These are phyloP conservation scores for Barbus barbus DNA, from an alignment of 2,113 vertebrate species.

Conservation along the genomic window DNA sequence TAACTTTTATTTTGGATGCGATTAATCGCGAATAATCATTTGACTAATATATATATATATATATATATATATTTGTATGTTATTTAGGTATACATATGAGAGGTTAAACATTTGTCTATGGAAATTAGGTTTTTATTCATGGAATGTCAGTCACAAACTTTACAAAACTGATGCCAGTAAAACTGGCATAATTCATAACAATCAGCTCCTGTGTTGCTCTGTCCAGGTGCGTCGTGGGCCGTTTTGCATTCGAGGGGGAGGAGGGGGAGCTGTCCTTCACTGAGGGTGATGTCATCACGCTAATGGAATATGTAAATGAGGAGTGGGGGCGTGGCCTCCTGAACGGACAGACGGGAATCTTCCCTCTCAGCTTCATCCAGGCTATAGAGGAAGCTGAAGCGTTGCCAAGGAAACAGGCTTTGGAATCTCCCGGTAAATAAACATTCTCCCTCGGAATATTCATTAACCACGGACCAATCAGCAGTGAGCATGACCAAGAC, in stretches of 20 bases:
- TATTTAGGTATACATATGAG: too few species aligned
- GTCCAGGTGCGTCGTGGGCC: constrained; percentile 72
- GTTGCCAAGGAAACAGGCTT: neutral
- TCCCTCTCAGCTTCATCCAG: constrained; percentile 83
- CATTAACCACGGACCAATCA: neutral
- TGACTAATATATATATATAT: too few species aligned
- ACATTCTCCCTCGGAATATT: neutral
- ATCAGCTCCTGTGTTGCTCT: neutral
- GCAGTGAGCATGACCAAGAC: neutral
- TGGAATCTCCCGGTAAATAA: constrained; percentile 28
- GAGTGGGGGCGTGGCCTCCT: constrained; percentile 85
- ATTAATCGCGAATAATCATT: too few species aligned
- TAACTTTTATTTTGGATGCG: too few species aligned
- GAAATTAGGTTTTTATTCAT: too few species aligned
- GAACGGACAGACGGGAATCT: constrained; percentile 74
- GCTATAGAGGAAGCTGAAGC: constrained; percentile 70
- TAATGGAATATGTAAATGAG: constrained; percentile 80
- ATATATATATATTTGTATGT: too few species aligned
- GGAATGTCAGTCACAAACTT: too few species aligned
- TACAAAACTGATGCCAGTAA: neutral
- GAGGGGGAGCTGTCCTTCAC: constrained; percentile 83
- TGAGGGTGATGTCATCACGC: constrained; percentile 80
- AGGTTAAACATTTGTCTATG: too few species aligned
- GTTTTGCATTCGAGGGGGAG: constrained; percentile 83
- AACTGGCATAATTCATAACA: neutral